Evolutionary conservation across 2,888 invertebrate genomes (phyloP).

Genomic region (Tetrapedia diversipes): DNA sequence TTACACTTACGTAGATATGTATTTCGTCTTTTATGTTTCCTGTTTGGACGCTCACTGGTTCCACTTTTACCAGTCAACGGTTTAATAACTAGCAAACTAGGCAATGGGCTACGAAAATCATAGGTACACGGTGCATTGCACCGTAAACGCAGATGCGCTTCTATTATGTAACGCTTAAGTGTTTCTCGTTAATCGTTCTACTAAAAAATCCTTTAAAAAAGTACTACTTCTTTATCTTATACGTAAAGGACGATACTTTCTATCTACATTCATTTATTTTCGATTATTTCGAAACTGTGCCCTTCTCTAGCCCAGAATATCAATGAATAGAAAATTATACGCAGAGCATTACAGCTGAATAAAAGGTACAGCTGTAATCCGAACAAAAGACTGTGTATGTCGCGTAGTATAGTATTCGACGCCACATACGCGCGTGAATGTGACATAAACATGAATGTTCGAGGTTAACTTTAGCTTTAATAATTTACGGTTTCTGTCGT

Average conservation of each 20-base stretch:
- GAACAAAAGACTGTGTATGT: slow-evolving; percentile 11
- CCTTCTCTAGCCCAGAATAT: not conserved
- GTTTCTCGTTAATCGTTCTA: slow-evolving; percentile 39
- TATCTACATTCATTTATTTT: not conserved
- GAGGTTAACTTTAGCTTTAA: slow-evolving; percentile 65
- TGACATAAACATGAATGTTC: slow-evolving; percentile 70
- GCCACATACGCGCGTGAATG: slow-evolving; percentile 44
- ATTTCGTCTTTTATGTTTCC: not conserved
- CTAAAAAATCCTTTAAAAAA: slow-evolving; percentile 1
- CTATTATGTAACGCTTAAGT: slow-evolving; percentile 53
- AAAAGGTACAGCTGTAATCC: slow-evolving; percentile 15
- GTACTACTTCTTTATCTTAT: not conserved
- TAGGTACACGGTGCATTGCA: slow-evolving; percentile 12
- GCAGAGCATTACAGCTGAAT: not conserved
- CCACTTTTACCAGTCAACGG: not conserved
- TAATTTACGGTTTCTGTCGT: slow-evolving; percentile 23
- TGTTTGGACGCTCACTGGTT: not conserved
- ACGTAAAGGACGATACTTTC: not conserved
- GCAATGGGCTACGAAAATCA: slow-evolving; percentile 1
- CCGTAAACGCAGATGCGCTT: slow-evolving; percentile 36
- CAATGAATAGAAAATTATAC: not conserved
- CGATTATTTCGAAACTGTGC: not conserved
- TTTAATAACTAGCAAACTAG: not conserved
- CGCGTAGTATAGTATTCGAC: slow-evolving; percentile 12
- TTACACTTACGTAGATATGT: not conserved